A percentile compares a stretch with the other conserved stretches of the same genome.
Evolutionary conservation across 2,888 invertebrate genomes (phyloP).

Genomic region (Catotricha subobsoleta): DNA sequence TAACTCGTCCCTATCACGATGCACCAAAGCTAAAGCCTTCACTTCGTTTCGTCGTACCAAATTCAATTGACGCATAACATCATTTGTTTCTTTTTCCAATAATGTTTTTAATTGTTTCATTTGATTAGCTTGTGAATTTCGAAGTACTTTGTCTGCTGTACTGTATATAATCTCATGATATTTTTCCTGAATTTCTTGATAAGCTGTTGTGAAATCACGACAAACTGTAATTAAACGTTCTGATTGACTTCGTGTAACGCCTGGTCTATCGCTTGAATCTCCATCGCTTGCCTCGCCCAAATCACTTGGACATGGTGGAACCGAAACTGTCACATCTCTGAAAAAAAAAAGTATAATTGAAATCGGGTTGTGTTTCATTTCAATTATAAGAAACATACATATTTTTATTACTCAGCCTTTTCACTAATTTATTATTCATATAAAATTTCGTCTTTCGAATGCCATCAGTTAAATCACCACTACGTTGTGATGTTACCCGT

Average conservation of each 20-base stretch:
- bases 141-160: conserved; percentile 63
- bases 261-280: conserved; percentile 22
- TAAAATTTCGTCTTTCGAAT: conserved; percentile 53
- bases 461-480: conserved; percentile 35
- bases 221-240: conserved; percentile 43
- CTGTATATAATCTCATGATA: conserved; percentile 64
- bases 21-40: conserved; percentile 67
- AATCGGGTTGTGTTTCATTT: not conserved
- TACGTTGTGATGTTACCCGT: conserved; percentile 38
- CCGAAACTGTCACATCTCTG: conserved; percentile 27
- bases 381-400: conserved; percentile 39
- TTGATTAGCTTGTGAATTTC: conserved; percentile 59
- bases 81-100: conserved; percentile 51
- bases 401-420: conserved; percentile 58
- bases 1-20: conserved; percentile 80
- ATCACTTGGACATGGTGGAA: conserved; percentile 32
- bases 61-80: conserved; percentile 65
- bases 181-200: conserved; percentile 61
- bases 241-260: conserved; percentile 40
- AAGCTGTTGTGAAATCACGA: conserved; percentile 49
- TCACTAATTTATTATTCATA: conserved; percentile 54
- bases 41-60: conserved; percentile 73
- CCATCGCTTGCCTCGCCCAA: conserved; percentile 34
- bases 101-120: conserved; percentile 51
- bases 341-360: conserved; percentile 19